Evolutionary conservation across 2,113 vertebrate genomes (phyloP).

Genomic region (Cebus imitator): DNA sequence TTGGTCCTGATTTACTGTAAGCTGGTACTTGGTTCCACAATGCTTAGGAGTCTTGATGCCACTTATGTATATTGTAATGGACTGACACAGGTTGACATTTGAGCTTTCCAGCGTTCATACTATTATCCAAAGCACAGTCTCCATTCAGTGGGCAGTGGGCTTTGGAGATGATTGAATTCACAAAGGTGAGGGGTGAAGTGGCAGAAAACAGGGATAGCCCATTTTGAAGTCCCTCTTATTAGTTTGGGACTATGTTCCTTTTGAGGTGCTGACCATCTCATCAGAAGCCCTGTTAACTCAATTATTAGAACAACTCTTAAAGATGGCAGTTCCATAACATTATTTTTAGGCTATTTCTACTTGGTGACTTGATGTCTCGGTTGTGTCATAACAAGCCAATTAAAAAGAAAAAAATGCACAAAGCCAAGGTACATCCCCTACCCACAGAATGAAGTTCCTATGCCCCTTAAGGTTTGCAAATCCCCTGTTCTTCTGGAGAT

Average conservation of each 20-base stretch:
- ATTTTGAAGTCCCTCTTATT: neutral
- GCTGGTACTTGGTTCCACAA: neutral
- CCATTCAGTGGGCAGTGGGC: neutral
- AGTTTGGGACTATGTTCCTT: neutral
- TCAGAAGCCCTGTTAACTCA: slow-evolving; percentile 54
- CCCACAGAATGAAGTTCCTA: slow-evolving; percentile 59
- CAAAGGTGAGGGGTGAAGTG: neutral
- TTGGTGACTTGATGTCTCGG: slow-evolving; percentile 79
- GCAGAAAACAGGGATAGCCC: neutral
- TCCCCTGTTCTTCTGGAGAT: slow-evolving; percentile 23
- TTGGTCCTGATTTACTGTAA: neutral
- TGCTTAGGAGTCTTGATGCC: neutral
- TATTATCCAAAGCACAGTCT: neutral
- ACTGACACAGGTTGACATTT: neutral
- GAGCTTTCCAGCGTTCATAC: neutral
- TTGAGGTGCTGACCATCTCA: slow-evolving; percentile 52
- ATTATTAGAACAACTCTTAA: slow-evolving; percentile 60
- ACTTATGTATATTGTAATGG: neutral
- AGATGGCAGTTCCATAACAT: slow-evolving; percentile 60
- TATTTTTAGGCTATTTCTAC: slow-evolving; percentile 73
- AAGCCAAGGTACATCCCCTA: neutral
- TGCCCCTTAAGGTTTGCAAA: slow-evolving; percentile 72
- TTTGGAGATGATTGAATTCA: neutral
- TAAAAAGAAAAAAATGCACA: slow-evolving; percentile 63
- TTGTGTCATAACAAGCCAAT: slow-evolving; percentile 72